Conservation (phyloP, 2,797 vertebrate species). For the Sebastes vulpes region DNA sequence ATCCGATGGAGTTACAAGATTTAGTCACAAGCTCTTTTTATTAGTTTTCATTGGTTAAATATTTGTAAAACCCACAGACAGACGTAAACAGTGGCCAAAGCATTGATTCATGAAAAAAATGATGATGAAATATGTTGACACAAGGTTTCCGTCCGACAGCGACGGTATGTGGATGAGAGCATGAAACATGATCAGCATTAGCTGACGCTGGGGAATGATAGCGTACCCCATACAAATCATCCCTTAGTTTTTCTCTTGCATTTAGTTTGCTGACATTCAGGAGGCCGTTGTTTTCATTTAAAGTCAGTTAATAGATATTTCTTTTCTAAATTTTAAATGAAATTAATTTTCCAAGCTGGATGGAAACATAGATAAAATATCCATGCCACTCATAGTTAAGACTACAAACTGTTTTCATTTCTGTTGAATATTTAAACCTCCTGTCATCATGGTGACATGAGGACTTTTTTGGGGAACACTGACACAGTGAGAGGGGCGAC, state of each 20-base stretch:
- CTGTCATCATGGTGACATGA: slow-evolving; percentile 1
- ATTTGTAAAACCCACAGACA: background rate
- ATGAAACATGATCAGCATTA: background rate
- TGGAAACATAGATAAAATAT: background rate
- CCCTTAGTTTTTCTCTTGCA: background rate
- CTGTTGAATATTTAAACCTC: slow-evolving; percentile 3
- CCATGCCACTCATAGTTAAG: background rate
- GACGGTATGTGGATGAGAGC: background rate
- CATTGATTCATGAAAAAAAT: background rate
- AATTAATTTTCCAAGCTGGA: background rate
- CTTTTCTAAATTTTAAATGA: background rate
- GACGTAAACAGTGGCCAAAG: background rate
- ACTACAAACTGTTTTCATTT: background rate
- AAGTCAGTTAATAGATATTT: background rate
- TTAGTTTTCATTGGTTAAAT: background rate
- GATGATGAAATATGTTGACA: background rate
- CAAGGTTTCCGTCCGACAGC: background rate
- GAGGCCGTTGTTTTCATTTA: background rate
- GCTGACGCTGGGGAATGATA: background rate
- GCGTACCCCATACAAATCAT: background rate
- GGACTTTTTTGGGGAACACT: background rate
- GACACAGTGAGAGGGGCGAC: background rate
- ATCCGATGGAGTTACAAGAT: background rate
- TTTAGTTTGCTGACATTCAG: background rate
- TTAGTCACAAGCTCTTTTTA: background rate